These are phyloP conservation scores for Urosaurus nigricauda DNA, from an alignment of 2,797 vertebrate genomes.

Conservation along the genomic window DNA sequence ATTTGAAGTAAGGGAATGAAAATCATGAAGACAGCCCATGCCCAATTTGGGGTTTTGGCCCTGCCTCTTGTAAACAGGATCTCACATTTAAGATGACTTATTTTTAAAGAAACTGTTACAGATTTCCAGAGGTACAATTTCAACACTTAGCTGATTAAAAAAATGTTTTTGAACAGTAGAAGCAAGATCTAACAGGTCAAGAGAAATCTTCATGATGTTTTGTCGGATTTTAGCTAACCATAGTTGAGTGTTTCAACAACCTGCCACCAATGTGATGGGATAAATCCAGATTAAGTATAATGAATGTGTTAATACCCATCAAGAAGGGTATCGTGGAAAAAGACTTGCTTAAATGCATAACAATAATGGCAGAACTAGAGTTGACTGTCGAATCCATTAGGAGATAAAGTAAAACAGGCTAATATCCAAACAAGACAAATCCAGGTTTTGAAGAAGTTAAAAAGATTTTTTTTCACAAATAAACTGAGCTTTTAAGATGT, in stretches of 20 bases:
- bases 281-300: slow-evolving; percentile 62
- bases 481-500: slow-evolving; percentile 44
- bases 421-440: slow-evolving; percentile 56
- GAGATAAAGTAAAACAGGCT: slow-evolving; percentile 60
- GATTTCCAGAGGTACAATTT: no score
- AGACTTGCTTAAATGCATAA: slow-evolving; percentile 62
- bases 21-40: no score
- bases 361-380: slow-evolving; percentile 49
- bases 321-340: slow-evolving; percentile 62
- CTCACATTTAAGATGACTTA: no score
- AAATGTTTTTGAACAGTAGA: not conserved
- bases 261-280: slow-evolving; percentile 51
- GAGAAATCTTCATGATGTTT: slow-evolving; percentile 16
- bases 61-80: no score
- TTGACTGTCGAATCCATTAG: slow-evolving; percentile 51
- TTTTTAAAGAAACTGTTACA: no score
- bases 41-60: no score
- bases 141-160: not conserved
- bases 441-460: slow-evolving; percentile 47
- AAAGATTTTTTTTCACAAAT: slow-evolving; percentile 37
- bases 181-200: slow-evolving; percentile 11
- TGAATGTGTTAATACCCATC: slow-evolving; percentile 60
- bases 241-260: not conserved
- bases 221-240: slow-evolving; percentile 15
- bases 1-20: no score